Percentiles rank a stretch among this genome's conserved stretches.
Conservation (phyloP, 2,797 vertebrate genomes). For the Toxotes lorentzi region DNA sequence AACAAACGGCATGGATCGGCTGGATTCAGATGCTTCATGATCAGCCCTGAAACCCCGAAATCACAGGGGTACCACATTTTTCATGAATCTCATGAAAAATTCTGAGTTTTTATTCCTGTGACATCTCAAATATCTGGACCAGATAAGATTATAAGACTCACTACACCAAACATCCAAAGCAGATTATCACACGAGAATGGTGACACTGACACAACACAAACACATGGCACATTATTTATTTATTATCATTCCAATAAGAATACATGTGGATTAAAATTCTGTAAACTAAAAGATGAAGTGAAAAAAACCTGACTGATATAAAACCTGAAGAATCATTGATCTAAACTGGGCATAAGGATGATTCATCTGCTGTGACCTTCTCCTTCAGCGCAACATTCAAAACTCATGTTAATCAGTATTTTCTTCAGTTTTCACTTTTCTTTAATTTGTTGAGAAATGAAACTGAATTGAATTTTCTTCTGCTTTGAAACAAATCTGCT, state of each 20-base stretch:
- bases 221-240: no score
- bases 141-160: no score
- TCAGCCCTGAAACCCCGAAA: background rate
- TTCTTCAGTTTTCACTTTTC: background rate
- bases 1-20: background rate
- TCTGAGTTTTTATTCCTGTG: background rate
- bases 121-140: background rate
- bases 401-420: background rate
- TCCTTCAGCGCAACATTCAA: background rate
- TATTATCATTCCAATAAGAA: no score
- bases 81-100: background rate
- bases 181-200: no score
- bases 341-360: background rate
- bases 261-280: background rate
- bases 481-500: background rate
- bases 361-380: conserved; percentile 3
- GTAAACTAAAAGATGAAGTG: background rate
- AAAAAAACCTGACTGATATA: background rate
- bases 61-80: background rate
- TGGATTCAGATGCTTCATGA: background rate
- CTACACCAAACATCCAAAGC: no score
- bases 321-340: background rate
- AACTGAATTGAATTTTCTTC: background rate
- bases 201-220: no score
- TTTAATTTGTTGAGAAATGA: background rate